These are phyloP conservation scores for Apamea monoglypha DNA, from an alignment of 2,888 invertebrate genomes.

Conservation along the genomic window DNA sequence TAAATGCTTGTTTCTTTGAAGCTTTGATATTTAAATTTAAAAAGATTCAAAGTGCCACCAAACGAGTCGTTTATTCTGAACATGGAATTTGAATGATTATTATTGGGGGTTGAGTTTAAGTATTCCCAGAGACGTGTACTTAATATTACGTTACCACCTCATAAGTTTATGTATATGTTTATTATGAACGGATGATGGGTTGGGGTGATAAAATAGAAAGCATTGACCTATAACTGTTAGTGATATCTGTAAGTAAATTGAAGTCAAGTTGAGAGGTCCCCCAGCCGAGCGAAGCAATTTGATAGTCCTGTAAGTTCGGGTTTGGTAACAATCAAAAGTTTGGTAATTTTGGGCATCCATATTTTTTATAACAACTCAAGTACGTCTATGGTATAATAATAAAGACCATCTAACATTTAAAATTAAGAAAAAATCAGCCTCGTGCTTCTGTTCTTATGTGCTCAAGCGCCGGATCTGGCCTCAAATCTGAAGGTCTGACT, in stretches of 20 bases:
- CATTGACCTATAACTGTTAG: neutral
- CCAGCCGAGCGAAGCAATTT: neutral
- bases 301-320: no score
- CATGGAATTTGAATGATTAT: neutral
- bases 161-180: neutral
- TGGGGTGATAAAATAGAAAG: neutral
- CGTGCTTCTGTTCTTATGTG: neutral
- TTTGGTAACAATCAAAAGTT: neutral
- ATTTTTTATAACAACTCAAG: neutral
- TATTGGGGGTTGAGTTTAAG: neutral
- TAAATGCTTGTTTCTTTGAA: neutral
- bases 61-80: neutral
- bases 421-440: conserved; percentile 23
- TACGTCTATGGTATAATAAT: neutral
- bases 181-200: neutral
- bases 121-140: neutral
- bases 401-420: neutral
- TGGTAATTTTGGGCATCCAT: neutral
- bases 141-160: neutral
- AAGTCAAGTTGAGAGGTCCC: neutral
- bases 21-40: neutral
- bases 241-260: neutral
- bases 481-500: conserved; percentile 18
- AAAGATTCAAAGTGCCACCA: neutral
- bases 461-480: neutral